phyloP scores from a whole-genome alignment of 1,140 invertebrate species.

The Caenorhabditis latens region DNA sequence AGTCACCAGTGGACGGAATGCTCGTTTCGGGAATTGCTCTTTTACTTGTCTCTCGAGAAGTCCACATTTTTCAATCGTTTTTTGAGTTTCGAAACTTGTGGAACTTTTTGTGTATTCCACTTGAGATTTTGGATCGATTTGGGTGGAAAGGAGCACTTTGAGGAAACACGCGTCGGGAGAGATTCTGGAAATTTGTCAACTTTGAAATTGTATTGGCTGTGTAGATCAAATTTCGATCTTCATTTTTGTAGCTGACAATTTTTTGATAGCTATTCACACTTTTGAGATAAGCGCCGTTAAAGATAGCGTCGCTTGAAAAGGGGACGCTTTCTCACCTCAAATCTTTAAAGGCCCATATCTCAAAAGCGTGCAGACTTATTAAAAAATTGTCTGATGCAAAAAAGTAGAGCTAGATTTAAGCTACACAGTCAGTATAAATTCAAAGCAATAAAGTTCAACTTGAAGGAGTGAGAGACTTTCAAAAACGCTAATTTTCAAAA shows the following conservation, averaged over 20 bases:
- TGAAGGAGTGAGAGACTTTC: no score
- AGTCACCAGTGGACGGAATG: constrained; percentile 14
- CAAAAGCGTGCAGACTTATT: neutral
- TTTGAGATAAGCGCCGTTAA: no score
- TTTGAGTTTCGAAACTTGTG: constrained; percentile 4
- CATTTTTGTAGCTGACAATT: no score
- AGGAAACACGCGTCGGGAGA: neutral
- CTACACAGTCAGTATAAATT: no score
- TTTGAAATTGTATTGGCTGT: no score
- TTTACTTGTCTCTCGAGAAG: neutral
- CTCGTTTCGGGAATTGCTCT: neutral
- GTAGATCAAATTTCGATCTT: no score
- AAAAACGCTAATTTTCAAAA: no score
- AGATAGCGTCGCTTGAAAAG: no score
- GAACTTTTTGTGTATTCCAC: constrained; percentile 7
- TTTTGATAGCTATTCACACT: no score
- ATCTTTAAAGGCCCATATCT: neutral
- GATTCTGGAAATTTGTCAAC: neutral
- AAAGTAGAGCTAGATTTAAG: neutral
- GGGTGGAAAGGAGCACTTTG: constrained; percentile 22
- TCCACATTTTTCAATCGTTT: constrained; percentile 6
- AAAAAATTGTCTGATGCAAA: neutral
- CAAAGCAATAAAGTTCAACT: no score
- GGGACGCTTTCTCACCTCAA: no score
- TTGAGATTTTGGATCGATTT: constrained; percentile 26